Evolutionary conservation across 2,888 invertebrate genomes (phyloP), one percentile per base, ranked within the genome.

Genomic region (Pyrrhia umbra): DNA sequence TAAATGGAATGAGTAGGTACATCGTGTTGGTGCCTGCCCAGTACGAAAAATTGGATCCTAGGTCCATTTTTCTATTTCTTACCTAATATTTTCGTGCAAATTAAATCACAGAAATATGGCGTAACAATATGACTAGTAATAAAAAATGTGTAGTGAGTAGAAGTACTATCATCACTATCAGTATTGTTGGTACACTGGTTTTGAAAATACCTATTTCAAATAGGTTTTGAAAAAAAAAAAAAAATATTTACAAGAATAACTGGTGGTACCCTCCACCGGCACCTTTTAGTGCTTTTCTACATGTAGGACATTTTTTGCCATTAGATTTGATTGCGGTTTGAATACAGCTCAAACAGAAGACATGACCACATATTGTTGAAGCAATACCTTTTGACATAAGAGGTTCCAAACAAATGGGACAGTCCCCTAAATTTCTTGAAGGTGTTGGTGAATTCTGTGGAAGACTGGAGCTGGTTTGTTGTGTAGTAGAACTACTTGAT

Each of bases 341-440:
- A 43, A 91, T 85, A 68, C 91, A 91, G 2, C 30, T 59, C 76
- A 88, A 81, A 68, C 91, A 91, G 66, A 90, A 91, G 5, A 91
- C 74, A 80, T 91, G 91, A 1, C 91, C 91, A 80, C 90, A 91
- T 42, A 85, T 75, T 16, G 91, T 91, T 23, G 90, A 89, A 39
- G 83, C 90, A 13, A 90, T 74, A 4, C 73, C 39, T 42, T 68
- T 80, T 13, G 61, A 77, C n/a, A 75, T 52, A 8, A 90, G 70
- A 47, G 61, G 79, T 1, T 90, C 90, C 81, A 90, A 82, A 64
- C 91, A 91, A 37, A 91, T 90, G 15, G 90, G 90, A 52, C 91
- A 91, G 30, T 88, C 87, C 6, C 88, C 86, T 54, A 88, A 40
- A 50, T 50, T 60, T 49, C 55, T 58, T 47, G 50, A 6, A 25